Conservation (phyloP, 2,797 vertebrate species). For the Scyliorhinus canicula region DNA sequence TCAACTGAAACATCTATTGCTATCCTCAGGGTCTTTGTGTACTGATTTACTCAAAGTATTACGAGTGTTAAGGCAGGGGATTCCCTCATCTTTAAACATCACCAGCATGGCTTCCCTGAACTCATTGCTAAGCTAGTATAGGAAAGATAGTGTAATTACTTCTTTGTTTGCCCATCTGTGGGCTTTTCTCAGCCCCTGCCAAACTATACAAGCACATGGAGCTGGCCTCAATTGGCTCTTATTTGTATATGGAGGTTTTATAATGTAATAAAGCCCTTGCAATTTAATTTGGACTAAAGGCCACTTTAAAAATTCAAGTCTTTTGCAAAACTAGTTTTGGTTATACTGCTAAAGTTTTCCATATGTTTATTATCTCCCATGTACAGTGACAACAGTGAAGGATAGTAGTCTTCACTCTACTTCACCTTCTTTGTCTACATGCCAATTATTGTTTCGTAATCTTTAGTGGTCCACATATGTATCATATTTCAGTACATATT, state of each 20-base stretch:
- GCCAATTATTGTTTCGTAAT: not conserved
- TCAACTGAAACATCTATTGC: not conserved
- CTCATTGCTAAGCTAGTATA: not conserved
- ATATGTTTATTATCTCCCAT: not conserved
- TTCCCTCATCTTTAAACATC: not conserved
- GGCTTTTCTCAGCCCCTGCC: not conserved
- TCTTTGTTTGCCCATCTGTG: not conserved
- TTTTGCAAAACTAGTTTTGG: not conserved
- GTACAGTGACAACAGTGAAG: not conserved
- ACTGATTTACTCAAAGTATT: not conserved
- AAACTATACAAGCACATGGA: not conserved
- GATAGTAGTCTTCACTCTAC: not conserved
- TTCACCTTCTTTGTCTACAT: not conserved
- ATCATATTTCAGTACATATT: not conserved
- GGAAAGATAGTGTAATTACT: not conserved
- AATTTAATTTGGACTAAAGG: not conserved
- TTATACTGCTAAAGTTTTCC: not conserved
- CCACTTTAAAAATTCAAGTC: not conserved
- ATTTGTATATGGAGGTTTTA: not conserved
- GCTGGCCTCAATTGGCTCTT: not conserved
- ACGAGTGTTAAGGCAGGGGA: not conserved
- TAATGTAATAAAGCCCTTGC: not conserved
- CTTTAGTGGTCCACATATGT: not conserved
- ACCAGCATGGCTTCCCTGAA: not conserved
- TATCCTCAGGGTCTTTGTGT: not conserved